These are phyloP conservation scores for Dendrolimus kikuchii DNA, from an alignment of 1,140 invertebrate genomes.

Conservation along the genomic window DNA sequence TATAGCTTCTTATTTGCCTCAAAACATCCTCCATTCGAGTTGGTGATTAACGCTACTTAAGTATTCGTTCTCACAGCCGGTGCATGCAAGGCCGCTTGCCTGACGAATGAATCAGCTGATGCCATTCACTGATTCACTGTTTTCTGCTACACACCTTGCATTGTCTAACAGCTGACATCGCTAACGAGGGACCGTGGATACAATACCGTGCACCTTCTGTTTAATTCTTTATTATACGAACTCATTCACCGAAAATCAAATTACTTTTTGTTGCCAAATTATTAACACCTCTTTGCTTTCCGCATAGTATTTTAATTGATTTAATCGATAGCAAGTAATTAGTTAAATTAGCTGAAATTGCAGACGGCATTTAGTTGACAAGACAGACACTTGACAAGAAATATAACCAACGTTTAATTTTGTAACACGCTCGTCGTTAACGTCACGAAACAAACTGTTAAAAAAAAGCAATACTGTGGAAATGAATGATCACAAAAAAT, in stretches of 20 bases:
- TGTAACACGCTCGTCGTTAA: no score
- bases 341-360: no score
- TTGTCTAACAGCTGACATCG: conserved; percentile 33
- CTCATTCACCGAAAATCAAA: no score
- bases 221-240: no score
- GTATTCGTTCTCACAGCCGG: conserved; percentile 28
- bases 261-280: no score
- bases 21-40: conserved; percentile 19
- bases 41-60: conserved; percentile 21
- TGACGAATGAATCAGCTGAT: conserved; percentile 50
- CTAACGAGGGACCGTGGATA: conserved; percentile 4
- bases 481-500: no score
- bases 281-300: no score
- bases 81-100: conserved; percentile 48
- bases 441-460: conserved; percentile 1
- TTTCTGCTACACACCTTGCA: conserved; percentile 19
- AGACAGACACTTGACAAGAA: no score
- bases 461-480: background rate
- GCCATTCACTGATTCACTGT: conserved; percentile 25
- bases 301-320: no score
- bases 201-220: background rate
- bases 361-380: no score
- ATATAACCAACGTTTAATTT: no score
- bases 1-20: conserved; percentile 17
- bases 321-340: no score